Conservation (phyloP, 2,888 invertebrate genomes). For the Spatulosminthurus flaviceps region DNA sequence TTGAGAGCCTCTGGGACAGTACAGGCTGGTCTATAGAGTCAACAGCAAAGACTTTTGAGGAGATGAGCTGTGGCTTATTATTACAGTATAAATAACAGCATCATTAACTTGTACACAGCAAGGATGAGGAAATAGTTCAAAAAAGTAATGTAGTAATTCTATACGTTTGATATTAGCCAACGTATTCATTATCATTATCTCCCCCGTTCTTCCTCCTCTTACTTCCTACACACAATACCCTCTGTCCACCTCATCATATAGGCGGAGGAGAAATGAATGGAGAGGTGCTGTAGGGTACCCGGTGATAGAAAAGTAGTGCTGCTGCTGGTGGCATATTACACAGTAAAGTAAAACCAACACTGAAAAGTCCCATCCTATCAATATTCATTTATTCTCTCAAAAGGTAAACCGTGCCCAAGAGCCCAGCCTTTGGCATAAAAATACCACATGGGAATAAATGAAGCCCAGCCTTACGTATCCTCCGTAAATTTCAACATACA, state of each 20-base stretch:
- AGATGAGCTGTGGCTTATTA: conserved; percentile 1
- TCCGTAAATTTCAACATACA: conserved; percentile 5
- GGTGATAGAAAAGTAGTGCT: no score
- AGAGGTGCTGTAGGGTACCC: conserved; percentile 35
- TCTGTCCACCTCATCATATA: conserved; percentile 18
- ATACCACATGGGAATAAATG: conserved; percentile 41
- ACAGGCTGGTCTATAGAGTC: neutral
- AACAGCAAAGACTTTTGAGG: no score
- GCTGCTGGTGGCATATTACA: conserved; percentile 3
- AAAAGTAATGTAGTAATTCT: conserved; percentile 13
- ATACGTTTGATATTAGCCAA: conserved; percentile 34
- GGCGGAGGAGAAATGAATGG: neutral
- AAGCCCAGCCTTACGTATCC: neutral
- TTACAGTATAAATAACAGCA: conserved; percentile 42
- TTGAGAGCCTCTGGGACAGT: neutral
- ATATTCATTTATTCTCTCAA: conserved; percentile 35
- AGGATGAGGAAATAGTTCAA: conserved; percentile 16
- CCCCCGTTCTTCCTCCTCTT: neutral
- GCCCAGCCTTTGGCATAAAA: conserved; percentile 48
- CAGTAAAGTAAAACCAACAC: conserved; percentile 24
- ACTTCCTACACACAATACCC: neutral
- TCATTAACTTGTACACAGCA: conserved; percentile 26
- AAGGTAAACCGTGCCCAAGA: conserved; percentile 29
- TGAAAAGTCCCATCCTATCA: conserved; percentile 35
- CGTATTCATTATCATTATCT: conserved; percentile 38